Evolutionary conservation across 92 coral and sea anemone genomes (phyloP).

Genomic region (Zoanthus solanderi): DNA sequence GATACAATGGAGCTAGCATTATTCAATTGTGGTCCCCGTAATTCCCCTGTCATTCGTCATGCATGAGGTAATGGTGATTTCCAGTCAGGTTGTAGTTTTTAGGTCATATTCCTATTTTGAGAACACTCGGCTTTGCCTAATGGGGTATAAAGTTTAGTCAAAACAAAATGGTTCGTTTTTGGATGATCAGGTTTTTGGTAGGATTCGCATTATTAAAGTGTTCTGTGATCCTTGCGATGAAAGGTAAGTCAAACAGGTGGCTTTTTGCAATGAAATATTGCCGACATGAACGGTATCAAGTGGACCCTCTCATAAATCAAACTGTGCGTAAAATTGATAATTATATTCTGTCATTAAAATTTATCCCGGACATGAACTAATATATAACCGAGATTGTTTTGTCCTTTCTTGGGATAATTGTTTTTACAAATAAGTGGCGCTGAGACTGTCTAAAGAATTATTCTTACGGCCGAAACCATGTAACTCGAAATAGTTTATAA

Average conservation of each 20-base stretch:
- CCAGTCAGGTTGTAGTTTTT: not conserved
- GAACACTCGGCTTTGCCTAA: not conserved
- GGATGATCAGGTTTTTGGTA: not conserved
- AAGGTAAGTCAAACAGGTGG: slow-evolving; percentile 19
- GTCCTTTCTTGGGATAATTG: too few species aligned
- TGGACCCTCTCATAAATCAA: not conserved
- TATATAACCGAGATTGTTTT: too few species aligned
- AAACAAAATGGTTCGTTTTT: slow-evolving; percentile 20
- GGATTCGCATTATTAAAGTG: slow-evolving; percentile 3
- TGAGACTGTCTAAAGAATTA: too few species aligned
- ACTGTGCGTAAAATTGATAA: not conserved
- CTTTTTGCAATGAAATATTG: not conserved
- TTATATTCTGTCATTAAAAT: not conserved
- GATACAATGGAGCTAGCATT: not conserved
- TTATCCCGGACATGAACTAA: too few species aligned
- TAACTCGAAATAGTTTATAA: too few species aligned
- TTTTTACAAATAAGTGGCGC: too few species aligned
- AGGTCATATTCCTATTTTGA: slow-evolving; percentile 36
- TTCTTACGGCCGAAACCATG: too few species aligned
- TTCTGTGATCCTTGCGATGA: slow-evolving; percentile 2
- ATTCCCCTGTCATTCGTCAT: slow-evolving; percentile 22
- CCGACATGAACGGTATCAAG: not conserved
- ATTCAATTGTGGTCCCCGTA: slow-evolving; percentile 49
- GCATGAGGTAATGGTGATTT: slow-evolving; percentile 20
- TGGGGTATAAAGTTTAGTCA: not conserved